These are phyloP conservation scores for Oncorhynchus clarkii DNA, from an alignment of 2,113 vertebrate genomes.

Conservation along the genomic window DNA sequence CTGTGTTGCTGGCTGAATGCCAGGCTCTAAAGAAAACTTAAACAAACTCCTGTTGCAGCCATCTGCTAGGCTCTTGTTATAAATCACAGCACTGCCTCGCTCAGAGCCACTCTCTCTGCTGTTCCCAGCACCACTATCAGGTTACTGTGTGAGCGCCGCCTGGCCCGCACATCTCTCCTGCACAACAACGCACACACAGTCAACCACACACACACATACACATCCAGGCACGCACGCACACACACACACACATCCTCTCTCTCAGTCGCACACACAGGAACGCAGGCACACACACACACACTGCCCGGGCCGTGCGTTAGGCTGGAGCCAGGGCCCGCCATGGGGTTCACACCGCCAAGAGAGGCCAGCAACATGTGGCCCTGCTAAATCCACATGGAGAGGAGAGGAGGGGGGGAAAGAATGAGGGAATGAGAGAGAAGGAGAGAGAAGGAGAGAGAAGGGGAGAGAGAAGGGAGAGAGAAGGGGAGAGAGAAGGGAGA, in stretches of 20 bases:
- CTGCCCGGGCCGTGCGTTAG: conserved; percentile 79
- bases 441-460: neutral
- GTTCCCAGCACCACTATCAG: conserved; percentile 82
- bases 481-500: neutral
- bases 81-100: conserved; percentile 87
- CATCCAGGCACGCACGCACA: no score
- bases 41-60: conserved; percentile 99
- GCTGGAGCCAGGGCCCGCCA: conserved; percentile 93
- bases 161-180: conserved; percentile 36
- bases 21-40: conserved; percentile 96
- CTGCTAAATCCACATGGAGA: conserved; percentile 86
- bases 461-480: conserved; percentile 17
- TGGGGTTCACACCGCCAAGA: conserved; percentile 76
- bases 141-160: conserved; percentile 92
- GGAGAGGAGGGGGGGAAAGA: conserved; percentile 58
- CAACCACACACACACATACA: neutral
- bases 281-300: conserved; percentile 31
- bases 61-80: conserved; percentile 99
- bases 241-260: conserved; percentile 17
- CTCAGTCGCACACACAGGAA: no score
- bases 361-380: conserved; percentile 90
- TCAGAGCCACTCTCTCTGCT: conserved; percentile 48
- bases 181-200: conserved; percentile 8
- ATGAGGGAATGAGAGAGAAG: neutral
- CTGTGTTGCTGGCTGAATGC: conserved; percentile 85